phyloP scores from a whole-genome alignment of 2,888 invertebrate genomes.

The Marasmarcha lunaedactyla region DNA sequence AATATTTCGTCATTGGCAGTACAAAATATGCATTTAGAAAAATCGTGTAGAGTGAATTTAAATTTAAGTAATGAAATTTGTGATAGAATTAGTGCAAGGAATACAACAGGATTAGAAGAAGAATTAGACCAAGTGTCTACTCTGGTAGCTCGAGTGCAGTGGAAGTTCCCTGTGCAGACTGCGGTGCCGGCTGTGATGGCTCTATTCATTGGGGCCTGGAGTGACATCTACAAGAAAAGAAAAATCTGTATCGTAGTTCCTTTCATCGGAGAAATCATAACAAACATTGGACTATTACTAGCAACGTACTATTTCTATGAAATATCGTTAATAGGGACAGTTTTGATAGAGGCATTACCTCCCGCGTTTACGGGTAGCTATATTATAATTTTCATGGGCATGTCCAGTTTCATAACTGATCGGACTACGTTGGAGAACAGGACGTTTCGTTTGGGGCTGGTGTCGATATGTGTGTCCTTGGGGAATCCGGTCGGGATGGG shows the following conservation, averaged over 20 bases:
- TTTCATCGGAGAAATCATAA: slow-evolving; percentile 65
- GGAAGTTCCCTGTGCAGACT: slow-evolving; percentile 73
- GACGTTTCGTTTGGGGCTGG: slow-evolving; percentile 73
- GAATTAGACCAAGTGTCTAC: slow-evolving; percentile 54
- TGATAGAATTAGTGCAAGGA: slow-evolving; percentile 51
- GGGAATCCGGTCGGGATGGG: slow-evolving; percentile 65
- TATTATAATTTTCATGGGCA: slow-evolving; percentile 70
- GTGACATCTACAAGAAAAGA: slow-evolving; percentile 68
- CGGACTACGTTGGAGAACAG: slow-evolving; percentile 70
- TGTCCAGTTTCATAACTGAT: slow-evolving; percentile 74
- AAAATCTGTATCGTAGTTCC: slow-evolving; percentile 72
- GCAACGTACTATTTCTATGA: slow-evolving; percentile 69
- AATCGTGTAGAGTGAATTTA: slow-evolving; percentile 68
- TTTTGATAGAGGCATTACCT: slow-evolving; percentile 66
- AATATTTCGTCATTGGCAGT: slow-evolving; percentile 74
- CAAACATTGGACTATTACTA: slow-evolving; percentile 62
- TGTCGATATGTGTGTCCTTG: slow-evolving; percentile 65
- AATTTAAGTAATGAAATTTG: slow-evolving; percentile 64
- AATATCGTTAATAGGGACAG: slow-evolving; percentile 60
- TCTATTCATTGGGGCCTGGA: slow-evolving; percentile 73
- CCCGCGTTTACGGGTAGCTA: slow-evolving; percentile 73
- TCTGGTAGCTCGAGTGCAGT: slow-evolving; percentile 64
- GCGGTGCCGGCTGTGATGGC: slow-evolving; percentile 68
- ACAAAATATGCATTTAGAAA: slow-evolving; percentile 70
- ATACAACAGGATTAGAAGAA: slow-evolving; percentile 48